phyloP scores from a whole-genome alignment of 2,113 vertebrate genomes.

The Coturnix japonica region DNA sequence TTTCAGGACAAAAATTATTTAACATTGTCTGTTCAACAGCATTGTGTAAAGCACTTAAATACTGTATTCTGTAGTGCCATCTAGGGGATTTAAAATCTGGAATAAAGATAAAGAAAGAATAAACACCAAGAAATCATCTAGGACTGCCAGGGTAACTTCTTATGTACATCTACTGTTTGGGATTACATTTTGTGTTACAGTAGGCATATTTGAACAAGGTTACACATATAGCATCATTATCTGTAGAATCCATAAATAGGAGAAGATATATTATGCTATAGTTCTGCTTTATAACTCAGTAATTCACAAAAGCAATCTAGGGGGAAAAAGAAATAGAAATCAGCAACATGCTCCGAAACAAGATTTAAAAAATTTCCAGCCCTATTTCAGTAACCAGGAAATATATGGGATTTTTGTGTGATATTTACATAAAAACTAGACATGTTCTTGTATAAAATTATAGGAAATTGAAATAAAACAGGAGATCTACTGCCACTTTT shows the following conservation, averaged over 20 bases:
- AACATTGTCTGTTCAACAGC: constrained; percentile 43
- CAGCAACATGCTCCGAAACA: constrained; percentile 30
- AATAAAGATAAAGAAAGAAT: constrained; percentile 38
- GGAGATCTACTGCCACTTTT: background rate
- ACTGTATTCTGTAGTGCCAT: constrained; percentile 81
- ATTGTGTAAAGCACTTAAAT: constrained; percentile 71
- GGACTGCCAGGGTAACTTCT: constrained; percentile 36
- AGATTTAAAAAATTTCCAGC: background rate
- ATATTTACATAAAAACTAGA: background rate
- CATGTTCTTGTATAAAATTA: constrained; percentile 13
- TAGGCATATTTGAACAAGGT: constrained; percentile 48
- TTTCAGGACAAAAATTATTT: constrained; percentile 65
- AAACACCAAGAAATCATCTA: constrained; percentile 41
- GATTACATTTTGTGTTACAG: constrained; percentile 48
- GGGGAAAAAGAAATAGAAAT: constrained; percentile 28
- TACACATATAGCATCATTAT: background rate
- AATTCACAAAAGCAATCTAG: constrained; percentile 65
- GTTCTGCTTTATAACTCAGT: constrained; percentile 37
- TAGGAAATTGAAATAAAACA: constrained; percentile 18
- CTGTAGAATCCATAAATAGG: constrained; percentile 11
- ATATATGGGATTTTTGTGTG: background rate
- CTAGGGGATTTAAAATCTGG: constrained; percentile 77
- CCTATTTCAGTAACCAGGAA: constrained; percentile 18
- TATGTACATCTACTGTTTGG: background rate
- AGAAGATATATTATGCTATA: background rate